These are phyloP conservation scores for Molorchus minor DNA, from an alignment of 2,888 invertebrate species.

Conservation along the genomic window DNA sequence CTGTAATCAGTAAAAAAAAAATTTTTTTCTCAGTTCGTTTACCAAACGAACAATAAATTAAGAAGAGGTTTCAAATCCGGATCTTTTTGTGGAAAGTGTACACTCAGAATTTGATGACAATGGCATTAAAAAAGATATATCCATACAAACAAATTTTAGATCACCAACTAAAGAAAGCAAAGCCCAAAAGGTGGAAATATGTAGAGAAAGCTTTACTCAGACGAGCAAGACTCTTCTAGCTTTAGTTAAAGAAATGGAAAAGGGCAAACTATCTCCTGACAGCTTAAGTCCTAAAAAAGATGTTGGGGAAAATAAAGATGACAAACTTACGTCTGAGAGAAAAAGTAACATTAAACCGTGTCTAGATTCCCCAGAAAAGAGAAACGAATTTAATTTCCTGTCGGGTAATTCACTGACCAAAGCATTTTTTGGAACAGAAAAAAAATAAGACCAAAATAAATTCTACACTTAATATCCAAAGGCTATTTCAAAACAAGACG, in stretches of 20 bases:
- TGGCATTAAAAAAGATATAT: constrained; percentile 6
- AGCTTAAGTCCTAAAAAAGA: constrained; percentile 53
- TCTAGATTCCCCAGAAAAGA: constrained; percentile 9
- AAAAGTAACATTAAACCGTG: constrained; percentile 35
- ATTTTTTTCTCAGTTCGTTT: constrained; percentile 36
- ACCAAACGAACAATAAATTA: constrained; percentile 32
- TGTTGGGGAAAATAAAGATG: constrained; percentile 12
- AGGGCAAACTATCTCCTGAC: constrained; percentile 53
- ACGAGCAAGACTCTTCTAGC: constrained; percentile 69
- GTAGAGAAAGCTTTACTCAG: constrained; percentile 61
- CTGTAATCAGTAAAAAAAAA: constrained; percentile 17
- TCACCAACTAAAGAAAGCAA: constrained; percentile 28
- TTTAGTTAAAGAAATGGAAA: constrained; percentile 58
- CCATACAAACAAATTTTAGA: constrained; percentile 36
- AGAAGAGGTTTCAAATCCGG: constrained; percentile 26
- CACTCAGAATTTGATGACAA: neutral
- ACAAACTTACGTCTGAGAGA: constrained; percentile 26
- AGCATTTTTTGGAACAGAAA: constrained; percentile 47
- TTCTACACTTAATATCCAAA: neutral
- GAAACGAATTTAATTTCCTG: constrained; percentile 18
- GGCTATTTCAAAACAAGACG: neutral
- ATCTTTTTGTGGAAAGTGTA: constrained; percentile 12
- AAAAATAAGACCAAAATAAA: constrained; percentile 23
- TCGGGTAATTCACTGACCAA: constrained; percentile 47
- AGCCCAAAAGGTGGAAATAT: constrained; percentile 32